phyloP scores from a whole-genome alignment of 2,888 invertebrate species.

The Microctonus brassicae region DNA sequence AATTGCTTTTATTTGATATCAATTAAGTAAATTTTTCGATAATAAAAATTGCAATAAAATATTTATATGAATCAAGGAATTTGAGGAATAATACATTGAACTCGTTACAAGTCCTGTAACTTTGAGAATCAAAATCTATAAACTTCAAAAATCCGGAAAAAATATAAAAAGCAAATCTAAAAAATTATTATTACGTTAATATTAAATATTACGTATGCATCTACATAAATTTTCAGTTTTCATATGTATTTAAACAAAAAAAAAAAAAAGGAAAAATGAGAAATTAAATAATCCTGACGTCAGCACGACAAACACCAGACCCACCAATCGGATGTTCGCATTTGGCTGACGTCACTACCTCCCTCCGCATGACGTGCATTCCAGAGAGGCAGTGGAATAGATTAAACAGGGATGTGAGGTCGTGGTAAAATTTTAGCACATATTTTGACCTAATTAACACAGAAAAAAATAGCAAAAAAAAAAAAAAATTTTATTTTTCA shows the following conservation, averaged over 20 bases:
- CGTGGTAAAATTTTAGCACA: constrained; percentile 50
- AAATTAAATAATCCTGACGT: constrained; percentile 59
- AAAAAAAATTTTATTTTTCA: no score
- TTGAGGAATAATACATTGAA: constrained; percentile 42
- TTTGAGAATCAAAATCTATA: constrained; percentile 68
- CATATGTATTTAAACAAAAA: constrained; percentile 9
- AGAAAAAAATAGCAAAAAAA: constrained; percentile 48
- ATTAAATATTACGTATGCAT: no score
- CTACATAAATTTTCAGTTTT: not conserved
- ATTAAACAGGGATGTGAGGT: constrained; percentile 40
- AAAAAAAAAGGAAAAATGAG: constrained; percentile 23
- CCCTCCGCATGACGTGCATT: constrained; percentile 63
- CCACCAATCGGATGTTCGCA: constrained; percentile 60
- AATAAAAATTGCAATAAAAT: constrained; percentile 5
- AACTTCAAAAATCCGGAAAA: no score
- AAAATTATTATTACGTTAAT: no score
- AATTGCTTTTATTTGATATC: no score
- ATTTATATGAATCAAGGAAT: constrained; percentile 31
- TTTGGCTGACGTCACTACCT: constrained; percentile 65
- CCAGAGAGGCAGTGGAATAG: constrained; percentile 47
- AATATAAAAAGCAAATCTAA: no score
- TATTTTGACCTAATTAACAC: constrained; percentile 65
- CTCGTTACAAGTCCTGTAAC: constrained; percentile 63
- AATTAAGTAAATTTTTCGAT: no score
- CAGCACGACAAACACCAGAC: constrained; percentile 49